Evolutionary conservation across 2,113 vertebrate genomes (phyloP).

Genomic region (Upupa epops): DNA sequence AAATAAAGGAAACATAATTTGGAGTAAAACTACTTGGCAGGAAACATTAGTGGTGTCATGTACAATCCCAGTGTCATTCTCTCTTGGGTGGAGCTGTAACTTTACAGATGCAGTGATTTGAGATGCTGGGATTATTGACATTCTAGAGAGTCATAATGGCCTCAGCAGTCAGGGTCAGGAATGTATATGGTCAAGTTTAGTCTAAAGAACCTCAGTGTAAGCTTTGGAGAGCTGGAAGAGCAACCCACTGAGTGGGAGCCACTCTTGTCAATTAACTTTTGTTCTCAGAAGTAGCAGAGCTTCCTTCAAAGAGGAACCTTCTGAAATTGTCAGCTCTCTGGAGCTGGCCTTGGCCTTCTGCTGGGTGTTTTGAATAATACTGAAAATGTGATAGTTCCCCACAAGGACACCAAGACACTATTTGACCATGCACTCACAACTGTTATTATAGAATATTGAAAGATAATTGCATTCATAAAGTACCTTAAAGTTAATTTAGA

Average conservation of each 20-base stretch:
- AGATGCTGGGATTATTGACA: not conserved
- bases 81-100: not conserved
- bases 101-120: not conserved
- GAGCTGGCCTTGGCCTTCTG: not conserved
- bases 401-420: too few species aligned
- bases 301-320: not conserved
- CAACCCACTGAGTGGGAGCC: not conserved
- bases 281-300: not conserved
- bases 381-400: not conserved
- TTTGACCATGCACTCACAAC: not conserved
- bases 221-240: not conserved
- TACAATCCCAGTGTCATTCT: not conserved
- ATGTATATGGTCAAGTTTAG: not conserved
- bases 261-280: not conserved
- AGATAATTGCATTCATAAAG: not conserved
- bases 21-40: not conserved
- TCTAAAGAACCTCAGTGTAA: not conserved
- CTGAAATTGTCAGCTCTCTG: not conserved
- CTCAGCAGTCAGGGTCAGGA: not conserved
- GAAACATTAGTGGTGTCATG: not conserved
- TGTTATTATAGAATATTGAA: not conserved
- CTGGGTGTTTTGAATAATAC: not conserved
- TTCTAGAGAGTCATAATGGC: not conserved
- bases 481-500: not conserved
- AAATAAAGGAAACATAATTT: not conserved